Evolutionary conservation across 2,888 invertebrate genomes (phyloP), one percentile per base, ranked within the genome.

Genomic region (Drosophila affinis): DNA sequence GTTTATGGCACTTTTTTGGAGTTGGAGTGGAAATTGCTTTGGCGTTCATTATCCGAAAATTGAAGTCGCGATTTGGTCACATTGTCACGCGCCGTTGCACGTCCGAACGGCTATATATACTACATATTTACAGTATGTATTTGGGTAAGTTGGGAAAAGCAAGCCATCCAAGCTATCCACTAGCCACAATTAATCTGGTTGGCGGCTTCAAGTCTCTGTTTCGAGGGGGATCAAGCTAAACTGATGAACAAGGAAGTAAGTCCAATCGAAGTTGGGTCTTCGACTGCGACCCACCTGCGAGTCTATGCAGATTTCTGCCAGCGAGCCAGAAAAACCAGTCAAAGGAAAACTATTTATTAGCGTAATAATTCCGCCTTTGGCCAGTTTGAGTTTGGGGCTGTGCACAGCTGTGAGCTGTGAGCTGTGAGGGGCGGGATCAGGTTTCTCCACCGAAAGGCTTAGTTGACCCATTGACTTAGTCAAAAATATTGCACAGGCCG

Each of bases 401-500:
- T 72, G 62, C 72, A 71, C 64, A 61, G 77, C 75, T 75, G 55
- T 46, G 39, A 45, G 61, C 18, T 18, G 18, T 18, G 18, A 61
- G 77, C 75, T 75, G 55, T 46, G 39, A 45, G 61, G 55, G 58
- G 48, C n/a, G 49, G 54, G 75, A 58, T 59, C 39, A 39, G 39
- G 39, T 39, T 39, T 39, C 7, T 14, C 6, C 39, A 39, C 7
- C 39, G 39, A 39, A 39, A n/a, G 39, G 3, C 39, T 39, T 39
- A 34, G 18, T 75, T 85, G 84, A 88, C 84, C 84, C 70, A 85
- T 85, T 85, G 88, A 88, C 84, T 81, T 75, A 88, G 72, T 81
- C 77, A 64, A 65, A 59, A 59, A 51, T 64, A 75, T 83, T 70
- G 70, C 63, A 69, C 56, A 27, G 69, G 18, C 45, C 12, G 57